A percentile compares a stretch with the other conserved stretches of the same genome.
Conservation (phyloP, 1,140 invertebrate species). For the Wiebesia pumilae region DNA sequence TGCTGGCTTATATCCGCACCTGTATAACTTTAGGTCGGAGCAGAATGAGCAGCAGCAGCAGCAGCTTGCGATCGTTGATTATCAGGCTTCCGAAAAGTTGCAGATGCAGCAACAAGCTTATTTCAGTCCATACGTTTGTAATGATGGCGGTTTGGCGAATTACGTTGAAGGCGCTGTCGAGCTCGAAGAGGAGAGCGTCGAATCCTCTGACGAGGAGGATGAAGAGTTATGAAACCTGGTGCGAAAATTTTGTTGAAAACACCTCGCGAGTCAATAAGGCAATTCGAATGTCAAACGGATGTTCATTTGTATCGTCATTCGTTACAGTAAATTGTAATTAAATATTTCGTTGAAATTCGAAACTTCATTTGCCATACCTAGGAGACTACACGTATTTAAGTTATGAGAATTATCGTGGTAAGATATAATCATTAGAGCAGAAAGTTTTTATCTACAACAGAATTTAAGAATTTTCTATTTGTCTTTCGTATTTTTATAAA, state of each 20-base stretch:
- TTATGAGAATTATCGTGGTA: neutral
- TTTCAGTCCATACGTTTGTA: constrained; percentile 67
- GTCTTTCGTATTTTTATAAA: neutral
- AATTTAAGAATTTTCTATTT: neutral
- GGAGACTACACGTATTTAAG: neutral
- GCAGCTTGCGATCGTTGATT: constrained; percentile 69
- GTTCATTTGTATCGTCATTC: neutral
- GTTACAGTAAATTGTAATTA: neutral
- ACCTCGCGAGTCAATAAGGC: neutral
- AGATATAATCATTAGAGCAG: neutral
- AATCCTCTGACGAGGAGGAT: constrained; percentile 61
- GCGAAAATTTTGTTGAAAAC: constrained; percentile 39
- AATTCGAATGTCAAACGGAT: constrained; percentile 8
- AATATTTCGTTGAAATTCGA: neutral
- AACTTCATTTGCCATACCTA: neutral
- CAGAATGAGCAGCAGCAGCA: constrained; percentile 55
- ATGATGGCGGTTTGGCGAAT: constrained; percentile 61
- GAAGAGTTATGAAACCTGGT: constrained; percentile 49
- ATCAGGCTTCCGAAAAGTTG: constrained; percentile 63
- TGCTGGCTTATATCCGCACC: constrained; percentile 67
- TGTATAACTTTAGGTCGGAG: constrained; percentile 68
- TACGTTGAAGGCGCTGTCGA: constrained; percentile 57
- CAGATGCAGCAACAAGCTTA: constrained; percentile 66
- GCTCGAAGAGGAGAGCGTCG: constrained; percentile 64
- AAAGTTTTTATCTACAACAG: neutral